Conservation (phyloP, 2,888 invertebrate species). For the Lasioglossum figueresi region DNA sequence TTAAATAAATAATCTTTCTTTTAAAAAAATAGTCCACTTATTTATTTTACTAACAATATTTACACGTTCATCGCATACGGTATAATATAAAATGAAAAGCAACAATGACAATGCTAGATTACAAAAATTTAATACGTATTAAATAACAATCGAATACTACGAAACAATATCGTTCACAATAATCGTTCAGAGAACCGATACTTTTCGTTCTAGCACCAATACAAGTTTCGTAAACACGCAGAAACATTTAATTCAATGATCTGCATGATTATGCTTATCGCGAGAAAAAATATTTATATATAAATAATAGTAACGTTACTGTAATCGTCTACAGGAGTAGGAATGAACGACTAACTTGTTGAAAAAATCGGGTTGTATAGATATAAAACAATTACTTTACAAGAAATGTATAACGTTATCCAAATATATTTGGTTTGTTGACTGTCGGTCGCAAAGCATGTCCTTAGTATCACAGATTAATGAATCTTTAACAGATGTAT, state of each 20-base stretch:
- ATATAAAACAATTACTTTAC: conserved; percentile 53
- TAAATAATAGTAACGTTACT: conserved; percentile 32
- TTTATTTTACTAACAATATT: conserved; percentile 59
- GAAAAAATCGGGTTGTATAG: conserved; percentile 43
- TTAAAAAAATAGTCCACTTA: conserved; percentile 61
- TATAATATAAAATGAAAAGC: conserved; percentile 33
- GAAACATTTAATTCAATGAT: conserved; percentile 35
- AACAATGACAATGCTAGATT: conserved; percentile 34
- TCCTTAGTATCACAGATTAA: conserved; percentile 77
- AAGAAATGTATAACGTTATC: conserved; percentile 57
- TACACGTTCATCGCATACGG: conserved; percentile 36
- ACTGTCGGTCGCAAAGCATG: conserved; percentile 56
- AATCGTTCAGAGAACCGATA: conserved; percentile 27
- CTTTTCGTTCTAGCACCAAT: conserved; percentile 42
- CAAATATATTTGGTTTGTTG: conserved; percentile 61
- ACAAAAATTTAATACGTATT: conserved; percentile 39
- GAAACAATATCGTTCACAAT: conserved; percentile 24
- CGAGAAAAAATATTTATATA: conserved; percentile 16
- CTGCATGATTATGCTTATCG: conserved; percentile 22
- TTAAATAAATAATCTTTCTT: conserved; percentile 44
- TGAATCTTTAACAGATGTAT: conserved; percentile 58
- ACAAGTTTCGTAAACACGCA: conserved; percentile 7
- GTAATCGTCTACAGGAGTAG: conserved; percentile 37
- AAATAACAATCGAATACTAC: conserved; percentile 17
- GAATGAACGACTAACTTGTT: conserved; percentile 33